phyloP scores from a whole-genome alignment of 2,113 vertebrate genomes.

The Ahaetulla prasina region DNA sequence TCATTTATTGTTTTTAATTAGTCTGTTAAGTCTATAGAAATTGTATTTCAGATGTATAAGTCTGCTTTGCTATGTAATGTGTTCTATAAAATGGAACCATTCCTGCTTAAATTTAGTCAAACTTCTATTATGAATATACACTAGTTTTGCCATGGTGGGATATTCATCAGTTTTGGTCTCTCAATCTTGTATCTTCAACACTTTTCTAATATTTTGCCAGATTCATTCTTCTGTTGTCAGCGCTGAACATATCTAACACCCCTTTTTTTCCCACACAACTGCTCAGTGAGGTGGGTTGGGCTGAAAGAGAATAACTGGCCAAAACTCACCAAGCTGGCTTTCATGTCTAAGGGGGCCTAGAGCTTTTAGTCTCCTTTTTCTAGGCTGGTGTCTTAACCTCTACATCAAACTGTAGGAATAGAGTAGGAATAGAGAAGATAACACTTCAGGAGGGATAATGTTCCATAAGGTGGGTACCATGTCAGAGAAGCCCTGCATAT shows the following conservation, averaged over 20 bases:
- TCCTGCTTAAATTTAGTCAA: background rate
- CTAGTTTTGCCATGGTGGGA: background rate
- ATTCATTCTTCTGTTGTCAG: background rate
- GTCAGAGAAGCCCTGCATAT: background rate
- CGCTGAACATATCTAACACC: background rate
- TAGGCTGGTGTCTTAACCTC: background rate
- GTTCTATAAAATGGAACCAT: background rate
- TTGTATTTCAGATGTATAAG: background rate
- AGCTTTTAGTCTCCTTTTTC: background rate
- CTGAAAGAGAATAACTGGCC: background rate
- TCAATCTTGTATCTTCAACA: background rate
- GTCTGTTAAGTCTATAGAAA: background rate
- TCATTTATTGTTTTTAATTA: background rate
- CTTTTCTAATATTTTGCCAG: background rate
- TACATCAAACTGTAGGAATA: background rate
- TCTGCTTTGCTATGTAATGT: background rate
- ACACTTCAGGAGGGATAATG: background rate
- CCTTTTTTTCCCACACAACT: too few species aligned
- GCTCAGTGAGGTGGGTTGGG: too few species aligned
- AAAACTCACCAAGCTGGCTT: background rate
- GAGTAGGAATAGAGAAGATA: background rate
- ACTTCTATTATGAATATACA: background rate
- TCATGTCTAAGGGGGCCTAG: background rate
- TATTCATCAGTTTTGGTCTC: background rate
- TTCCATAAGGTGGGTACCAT: background rate